These are phyloP conservation scores for Chaenogobius annularis DNA, from an alignment of 2,113 vertebrate genomes.

Conservation along the genomic window DNA sequence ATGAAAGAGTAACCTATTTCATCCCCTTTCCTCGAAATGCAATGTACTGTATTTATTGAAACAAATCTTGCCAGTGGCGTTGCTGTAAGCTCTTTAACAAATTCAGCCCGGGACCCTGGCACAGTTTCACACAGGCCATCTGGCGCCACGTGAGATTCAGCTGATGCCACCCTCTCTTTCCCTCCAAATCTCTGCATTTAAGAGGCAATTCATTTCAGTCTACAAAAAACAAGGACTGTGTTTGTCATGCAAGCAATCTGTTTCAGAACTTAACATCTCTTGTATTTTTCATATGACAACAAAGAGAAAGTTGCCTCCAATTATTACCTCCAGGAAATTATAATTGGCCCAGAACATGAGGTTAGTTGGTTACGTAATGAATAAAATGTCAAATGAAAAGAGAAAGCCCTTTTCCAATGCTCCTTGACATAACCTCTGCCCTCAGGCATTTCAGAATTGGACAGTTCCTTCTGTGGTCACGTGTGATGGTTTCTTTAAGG, in stretches of 20 bases:
- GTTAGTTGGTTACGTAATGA: conserved; percentile 46
- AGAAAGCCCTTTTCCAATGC: conserved; percentile 33
- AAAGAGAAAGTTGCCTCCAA: conserved; percentile 8
- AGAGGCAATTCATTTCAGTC: neutral
- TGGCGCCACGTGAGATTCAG: conserved; percentile 42
- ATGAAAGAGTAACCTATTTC: neutral
- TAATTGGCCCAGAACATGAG: conserved; percentile 43
- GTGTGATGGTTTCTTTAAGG: neutral
- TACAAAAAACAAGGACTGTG: neutral
- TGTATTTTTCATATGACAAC: conserved; percentile 15
- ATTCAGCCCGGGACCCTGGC: conserved; percentile 42
- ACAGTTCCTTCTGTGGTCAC: neutral
- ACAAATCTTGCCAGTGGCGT: conserved; percentile 38
- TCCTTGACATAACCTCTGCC: conserved; percentile 30
- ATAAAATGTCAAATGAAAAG: conserved; percentile 14
- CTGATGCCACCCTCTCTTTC: conserved; percentile 34
- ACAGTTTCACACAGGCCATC: conserved; percentile 44
- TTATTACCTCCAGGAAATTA: conserved; percentile 30
- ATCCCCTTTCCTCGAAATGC: conserved; percentile 15
- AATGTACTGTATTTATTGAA: conserved; percentile 31
- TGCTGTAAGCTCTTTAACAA: conserved; percentile 36
- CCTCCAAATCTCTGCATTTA: neutral
- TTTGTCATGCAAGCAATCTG: neutral
- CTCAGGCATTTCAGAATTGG: conserved; percentile 30
- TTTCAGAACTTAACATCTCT: neutral